These are phyloP conservation scores for Rhegmatorhina hoffmannsi DNA, from an alignment of 2,113 vertebrate species.

Conservation along the genomic window DNA sequence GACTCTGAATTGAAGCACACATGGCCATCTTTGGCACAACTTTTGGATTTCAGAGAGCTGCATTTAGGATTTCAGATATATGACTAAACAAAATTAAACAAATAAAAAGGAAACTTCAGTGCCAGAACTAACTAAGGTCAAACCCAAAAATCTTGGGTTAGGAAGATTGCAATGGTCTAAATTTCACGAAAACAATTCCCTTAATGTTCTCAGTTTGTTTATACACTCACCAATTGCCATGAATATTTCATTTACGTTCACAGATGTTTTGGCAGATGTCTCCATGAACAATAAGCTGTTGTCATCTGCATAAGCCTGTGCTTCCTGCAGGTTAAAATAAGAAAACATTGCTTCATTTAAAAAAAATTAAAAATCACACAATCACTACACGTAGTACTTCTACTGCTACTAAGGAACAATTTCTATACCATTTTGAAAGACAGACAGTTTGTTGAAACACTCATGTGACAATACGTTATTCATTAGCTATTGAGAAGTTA, in stretches of 20 bases:
- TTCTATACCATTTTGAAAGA: background rate
- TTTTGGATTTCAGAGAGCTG: background rate
- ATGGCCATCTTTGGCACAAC: background rate
- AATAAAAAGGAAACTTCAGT: background rate
- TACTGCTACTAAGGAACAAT: background rate
- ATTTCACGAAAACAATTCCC: background rate
- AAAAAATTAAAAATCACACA: background rate
- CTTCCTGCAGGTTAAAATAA: conserved; percentile 83
- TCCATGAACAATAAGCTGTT: conserved; percentile 99
- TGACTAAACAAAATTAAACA: background rate
- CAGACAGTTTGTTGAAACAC: background rate
- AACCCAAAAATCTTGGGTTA: background rate
- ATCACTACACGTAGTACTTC: background rate
- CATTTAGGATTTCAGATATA: background rate
- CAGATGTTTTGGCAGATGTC: conserved; percentile 96
- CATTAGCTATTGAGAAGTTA: background rate
- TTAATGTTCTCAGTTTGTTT: background rate
- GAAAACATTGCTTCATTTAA: background rate
- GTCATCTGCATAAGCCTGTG: conserved; percentile 96
- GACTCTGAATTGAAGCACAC: background rate
- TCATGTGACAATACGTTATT: background rate
- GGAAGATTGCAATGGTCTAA: background rate
- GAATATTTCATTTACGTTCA: conserved; percentile 99
- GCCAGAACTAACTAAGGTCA: background rate
- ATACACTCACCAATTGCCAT: conserved; percentile 94